Evolutionary conservation across 2,797 vertebrate genomes (phyloP), one percentile per base, ranked within the genome.

Genomic region (Takifugu rubripes): DNA sequence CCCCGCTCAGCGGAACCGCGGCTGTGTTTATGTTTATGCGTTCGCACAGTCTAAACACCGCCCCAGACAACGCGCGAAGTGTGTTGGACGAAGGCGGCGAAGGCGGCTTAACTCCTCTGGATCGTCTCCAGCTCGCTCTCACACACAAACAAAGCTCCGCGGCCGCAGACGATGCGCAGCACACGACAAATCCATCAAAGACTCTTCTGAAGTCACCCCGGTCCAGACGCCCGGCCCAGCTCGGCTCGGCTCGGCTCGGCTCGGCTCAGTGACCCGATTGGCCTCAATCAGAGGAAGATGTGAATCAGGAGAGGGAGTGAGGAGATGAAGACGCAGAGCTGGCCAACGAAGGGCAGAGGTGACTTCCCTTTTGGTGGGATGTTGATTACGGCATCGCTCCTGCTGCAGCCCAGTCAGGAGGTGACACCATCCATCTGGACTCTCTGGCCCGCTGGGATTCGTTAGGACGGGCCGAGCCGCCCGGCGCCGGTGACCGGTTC

Each of bases 401-500:
- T 47, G 16, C 24, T 17, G 8, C 45, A n/a, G 15, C 42, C 42
- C n/a, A 24, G 17, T 47, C n/a, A 17, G 21, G 17, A 17, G 26
- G 46, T 16, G 43, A 55, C 27, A 61, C 42, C 59, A 51, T 64
- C 33, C 46, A 29, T 59, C 3, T 7, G 0, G 52, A 69, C 45
- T 48, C 54, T 59, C 53, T 61, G 52, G 29, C 50, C 51, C 11
- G 15, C 59, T 61, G 63, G 60, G 54, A 71, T 68, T 73, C 59
- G 67, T 61, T 64, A 68, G 40, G 15, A 68, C 56, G 33, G 59
- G 54, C 68, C 36, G 64, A 65, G 58, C 63, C 58, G 55, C 65
- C 78, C 67, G 1, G 27, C 27, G 3, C 6, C 21, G 21, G 72
- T 64, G 74, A 67, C 77, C 66, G 50, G 31, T 61, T 21, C 44